These are phyloP conservation scores for Watersipora subatra DNA, from an alignment of 1,140 invertebrate genomes.

Conservation along the genomic window DNA sequence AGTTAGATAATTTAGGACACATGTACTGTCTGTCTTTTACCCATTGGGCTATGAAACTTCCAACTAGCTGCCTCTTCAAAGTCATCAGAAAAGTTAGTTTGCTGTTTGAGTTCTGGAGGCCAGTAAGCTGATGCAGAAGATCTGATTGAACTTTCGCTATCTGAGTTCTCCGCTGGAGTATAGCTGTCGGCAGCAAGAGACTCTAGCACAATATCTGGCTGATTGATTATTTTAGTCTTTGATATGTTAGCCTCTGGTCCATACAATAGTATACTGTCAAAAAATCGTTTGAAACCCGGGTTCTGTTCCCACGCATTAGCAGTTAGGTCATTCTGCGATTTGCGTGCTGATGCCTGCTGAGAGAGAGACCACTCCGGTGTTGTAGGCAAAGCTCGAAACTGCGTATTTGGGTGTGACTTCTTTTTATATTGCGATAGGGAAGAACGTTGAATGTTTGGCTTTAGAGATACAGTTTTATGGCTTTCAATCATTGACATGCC, in stretches of 20 bases:
- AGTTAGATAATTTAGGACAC: no score
- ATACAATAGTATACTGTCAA: background rate
- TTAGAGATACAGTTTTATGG: no score
- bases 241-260: background rate
- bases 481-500: no score
- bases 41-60: background rate
- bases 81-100: background rate
- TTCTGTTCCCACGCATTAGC: background rate
- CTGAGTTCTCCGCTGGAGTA: background rate
- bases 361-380: no score
- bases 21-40: no score
- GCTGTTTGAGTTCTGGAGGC: background rate
- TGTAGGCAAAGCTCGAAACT: no score
- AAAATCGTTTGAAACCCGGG: background rate
- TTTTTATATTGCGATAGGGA: no score
- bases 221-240: background rate
- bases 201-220: background rate
- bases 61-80: background rate
- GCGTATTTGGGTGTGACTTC: no score
- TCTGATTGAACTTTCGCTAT: background rate
- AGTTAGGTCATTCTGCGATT: no score
- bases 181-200: background rate
- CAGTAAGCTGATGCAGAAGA: background rate
- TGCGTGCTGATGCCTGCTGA: no score
- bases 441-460: no score